These are phyloP conservation scores for Malurus leucopterus DNA, from an alignment of 2,797 vertebrate species.

Conservation along the genomic window DNA sequence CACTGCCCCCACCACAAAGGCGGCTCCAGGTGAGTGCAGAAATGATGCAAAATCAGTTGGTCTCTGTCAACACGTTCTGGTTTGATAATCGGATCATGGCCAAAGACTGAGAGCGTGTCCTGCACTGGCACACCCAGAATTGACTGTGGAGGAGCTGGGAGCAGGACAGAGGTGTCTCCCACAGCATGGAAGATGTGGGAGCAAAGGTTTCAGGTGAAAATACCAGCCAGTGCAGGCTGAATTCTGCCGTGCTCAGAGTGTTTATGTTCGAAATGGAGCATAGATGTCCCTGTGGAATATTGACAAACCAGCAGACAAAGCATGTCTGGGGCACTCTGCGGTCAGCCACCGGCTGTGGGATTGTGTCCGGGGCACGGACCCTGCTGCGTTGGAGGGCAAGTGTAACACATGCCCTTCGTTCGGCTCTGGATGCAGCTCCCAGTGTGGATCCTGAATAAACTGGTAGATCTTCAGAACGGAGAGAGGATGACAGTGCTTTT, in stretches of 20 bases:
- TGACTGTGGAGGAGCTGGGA: not conserved
- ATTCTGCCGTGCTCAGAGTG: fast-evolving
- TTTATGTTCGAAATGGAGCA: not conserved
- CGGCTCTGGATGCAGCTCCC: not conserved
- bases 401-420: not conserved
- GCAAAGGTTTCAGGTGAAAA: not conserved
- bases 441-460: not conserved
- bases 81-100: not conserved
- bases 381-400: not conserved
- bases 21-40: not conserved
- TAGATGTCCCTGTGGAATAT: not conserved
- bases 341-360: not conserved
- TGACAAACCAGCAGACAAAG: not conserved
- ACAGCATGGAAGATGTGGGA: not conserved
- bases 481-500: not conserved
- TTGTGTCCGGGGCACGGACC: not conserved
- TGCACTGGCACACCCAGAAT: not conserved
- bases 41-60: not conserved
- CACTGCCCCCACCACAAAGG: fast-evolving
- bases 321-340: not conserved
- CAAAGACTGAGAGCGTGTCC: not conserved
- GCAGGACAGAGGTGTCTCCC: not conserved
- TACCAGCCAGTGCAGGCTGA: not conserved
- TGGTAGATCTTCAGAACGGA: not conserved
- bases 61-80: not conserved